A percentile compares a stretch with the other conserved stretches of the same genome.
Evolutionary conservation across 2,797 vertebrate genomes (phyloP).

Genomic region (Sarcoramphus papa): DNA sequence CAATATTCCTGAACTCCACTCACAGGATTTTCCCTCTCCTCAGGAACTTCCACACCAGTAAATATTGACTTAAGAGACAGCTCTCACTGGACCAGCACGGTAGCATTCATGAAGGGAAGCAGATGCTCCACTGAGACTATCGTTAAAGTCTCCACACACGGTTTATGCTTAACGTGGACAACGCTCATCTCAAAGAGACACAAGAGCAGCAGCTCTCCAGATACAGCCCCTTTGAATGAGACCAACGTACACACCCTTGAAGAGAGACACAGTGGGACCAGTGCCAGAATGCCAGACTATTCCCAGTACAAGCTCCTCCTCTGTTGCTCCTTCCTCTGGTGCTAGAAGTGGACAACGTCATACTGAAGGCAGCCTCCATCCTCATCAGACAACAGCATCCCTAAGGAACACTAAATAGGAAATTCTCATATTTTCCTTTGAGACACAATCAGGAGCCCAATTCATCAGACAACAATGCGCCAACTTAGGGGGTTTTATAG

Average conservation of each 20-base stretch:
- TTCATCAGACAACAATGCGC: not conserved
- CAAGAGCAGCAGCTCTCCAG: not conserved
- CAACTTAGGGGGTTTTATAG: not conserved
- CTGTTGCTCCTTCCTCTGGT: not conserved
- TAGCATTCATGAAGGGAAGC: not conserved
- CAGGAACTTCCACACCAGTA: not conserved
- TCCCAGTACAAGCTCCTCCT: not conserved
- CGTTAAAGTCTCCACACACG: fast-evolving
- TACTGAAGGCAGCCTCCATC: not conserved
- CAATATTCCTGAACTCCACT: not conserved
- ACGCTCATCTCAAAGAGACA: not conserved
- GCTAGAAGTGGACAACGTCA: not conserved
- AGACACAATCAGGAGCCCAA: not conserved
- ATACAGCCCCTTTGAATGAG: too few species aligned
- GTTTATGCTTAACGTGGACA: not conserved
- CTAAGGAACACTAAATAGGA: fast-evolving
- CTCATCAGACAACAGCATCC: not conserved
- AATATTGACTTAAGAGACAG: not conserved
- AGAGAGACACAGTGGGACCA: not conserved
- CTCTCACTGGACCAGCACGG: not conserved
- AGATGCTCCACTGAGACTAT: too few species aligned
- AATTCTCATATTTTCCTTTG: not conserved
- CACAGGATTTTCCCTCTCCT: not conserved
- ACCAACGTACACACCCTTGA: fast-evolving
- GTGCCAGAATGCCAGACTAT: not conserved